Evolutionary conservation across 2,888 invertebrate genomes (phyloP), one percentile per base, ranked within the genome.

Genomic region (Arenicola marina): DNA sequence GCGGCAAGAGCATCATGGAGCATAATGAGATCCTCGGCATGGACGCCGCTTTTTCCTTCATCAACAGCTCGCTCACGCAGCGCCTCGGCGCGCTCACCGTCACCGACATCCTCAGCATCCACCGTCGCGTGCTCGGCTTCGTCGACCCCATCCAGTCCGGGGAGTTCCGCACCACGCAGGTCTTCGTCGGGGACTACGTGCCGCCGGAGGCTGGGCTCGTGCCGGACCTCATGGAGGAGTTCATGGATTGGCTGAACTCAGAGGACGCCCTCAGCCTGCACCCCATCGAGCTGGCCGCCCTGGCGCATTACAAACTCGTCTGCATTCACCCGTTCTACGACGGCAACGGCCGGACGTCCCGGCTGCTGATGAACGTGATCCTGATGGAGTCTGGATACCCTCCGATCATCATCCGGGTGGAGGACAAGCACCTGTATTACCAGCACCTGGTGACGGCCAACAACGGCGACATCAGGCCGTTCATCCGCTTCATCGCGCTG

Each of bases 321-420:
- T 92, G 92, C 79, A 95, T 98, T 72, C 98, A 98, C 86, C 98
- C 98, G 0, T 98, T 98, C 85, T 88, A 91, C 1, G 97, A 98
- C 83, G 97, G 98, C 54, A 98, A 98, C 79, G 98, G 97, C 0
- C 88, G 98, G 77, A 97, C 97, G 0, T 94, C 95, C 18, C 88
- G 98, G 32, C 87, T 98, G 29, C 87, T 98, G 1, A 97, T 98
- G 96, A 98, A 98, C 84, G 88, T 95, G 73, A 89, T 98, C 68
- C 87, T 98, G 34, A 84, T 98, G 92, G 83, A 92, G 83, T 92
- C 93, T 0, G 96, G 97, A 0, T 98, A 92, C 85, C 97, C 97
- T 0, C 96, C 97, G 0, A 93, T 97, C 18, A 95, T 95, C 71
- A 91, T 97, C 67, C 89, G 91, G 60, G 95, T 95, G 79, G 92